Evolutionary conservation across 2,797 vertebrate genomes (phyloP), one percentile per base, ranked within the genome.

Genomic region (Picus viridis): DNA sequence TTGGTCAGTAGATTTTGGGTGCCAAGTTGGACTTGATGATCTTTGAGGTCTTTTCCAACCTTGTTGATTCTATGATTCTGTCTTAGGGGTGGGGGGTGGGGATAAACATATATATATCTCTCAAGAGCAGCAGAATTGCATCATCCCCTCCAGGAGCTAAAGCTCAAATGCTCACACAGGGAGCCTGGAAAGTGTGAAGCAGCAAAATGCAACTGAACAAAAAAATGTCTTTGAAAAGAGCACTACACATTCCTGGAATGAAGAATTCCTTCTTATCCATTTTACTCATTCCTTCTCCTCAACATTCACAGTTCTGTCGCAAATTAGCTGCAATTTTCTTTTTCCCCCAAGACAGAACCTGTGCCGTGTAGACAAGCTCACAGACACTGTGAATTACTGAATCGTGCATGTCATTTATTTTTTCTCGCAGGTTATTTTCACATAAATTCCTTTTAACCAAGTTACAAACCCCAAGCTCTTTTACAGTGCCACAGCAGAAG

Each of bases 251-350:
- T 74, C 78, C 59, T 34, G 47, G 63, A 89, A 88, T 4, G 49
- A 62, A 43, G 53, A 92, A 89, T 26, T 86, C 53, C 36, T 80
- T 77, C 51, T 88, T 78, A 51, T 30, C 12, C 22, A 12, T 83
- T 72, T 89, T 67, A 78, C 68, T 95, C 32, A 73, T 71, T 82
- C 83, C 83, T 81, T 92, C 89, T 53, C 86, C 74, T 90, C 34
- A 12, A 54, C 68, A 53, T 74, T 82, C 7, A 8, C 57, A 72
- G 62, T 74, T 86, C 59, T 59, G 26, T 82, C 81, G 89, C 68
- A 88, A 88, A 94, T 94, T 78, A 86, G 34, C 23, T 93, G 73
- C 47, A 84, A 77, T 82, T 89, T 85, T 90, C 64, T 72, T 81
- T 32, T 58, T 17, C 30, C 27, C 29, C 34, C 27, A 45, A 91